Conservation (phyloP, 2,797 vertebrate species). For the Pteronotus mesoamericanus region DNA sequence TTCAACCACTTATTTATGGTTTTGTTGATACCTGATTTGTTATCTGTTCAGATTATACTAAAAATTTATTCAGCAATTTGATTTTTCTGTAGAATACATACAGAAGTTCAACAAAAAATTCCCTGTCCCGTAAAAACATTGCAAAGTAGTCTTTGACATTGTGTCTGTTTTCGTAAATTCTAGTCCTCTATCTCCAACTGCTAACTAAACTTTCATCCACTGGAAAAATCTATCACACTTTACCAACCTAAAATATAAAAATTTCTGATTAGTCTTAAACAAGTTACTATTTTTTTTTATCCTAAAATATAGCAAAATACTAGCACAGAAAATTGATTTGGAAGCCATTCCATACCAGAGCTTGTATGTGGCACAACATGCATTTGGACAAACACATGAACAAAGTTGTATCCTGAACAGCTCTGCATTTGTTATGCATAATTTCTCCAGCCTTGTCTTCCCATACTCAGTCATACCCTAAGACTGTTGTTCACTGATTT, state of each 20-base stretch:
- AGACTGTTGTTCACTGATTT: neutral
- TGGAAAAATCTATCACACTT: neutral
- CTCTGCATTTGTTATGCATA: neutral
- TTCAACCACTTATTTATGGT: neutral
- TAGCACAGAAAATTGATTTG: neutral
- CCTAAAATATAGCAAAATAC: neutral
- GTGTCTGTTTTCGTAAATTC: neutral
- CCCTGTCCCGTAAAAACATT: neutral
- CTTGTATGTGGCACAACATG: neutral
- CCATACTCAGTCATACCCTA: neutral
- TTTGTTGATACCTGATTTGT: neutral
- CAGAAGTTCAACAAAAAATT: neutral
- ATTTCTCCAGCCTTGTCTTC: neutral
- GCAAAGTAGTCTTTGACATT: neutral
- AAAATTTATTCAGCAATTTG: conserved; percentile 10
- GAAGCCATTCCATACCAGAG: neutral
- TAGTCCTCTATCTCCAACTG: neutral
- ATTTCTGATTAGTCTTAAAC: neutral
- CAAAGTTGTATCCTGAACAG: neutral
- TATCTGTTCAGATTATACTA: neutral
- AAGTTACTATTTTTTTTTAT: conserved; percentile 1
- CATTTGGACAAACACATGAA: neutral
- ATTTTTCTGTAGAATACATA: neutral
- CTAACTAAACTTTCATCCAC: neutral
- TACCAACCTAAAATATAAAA: neutral